phyloP scores from a whole-genome alignment of 2,113 vertebrate species.

The Eidolon helvum region DNA sequence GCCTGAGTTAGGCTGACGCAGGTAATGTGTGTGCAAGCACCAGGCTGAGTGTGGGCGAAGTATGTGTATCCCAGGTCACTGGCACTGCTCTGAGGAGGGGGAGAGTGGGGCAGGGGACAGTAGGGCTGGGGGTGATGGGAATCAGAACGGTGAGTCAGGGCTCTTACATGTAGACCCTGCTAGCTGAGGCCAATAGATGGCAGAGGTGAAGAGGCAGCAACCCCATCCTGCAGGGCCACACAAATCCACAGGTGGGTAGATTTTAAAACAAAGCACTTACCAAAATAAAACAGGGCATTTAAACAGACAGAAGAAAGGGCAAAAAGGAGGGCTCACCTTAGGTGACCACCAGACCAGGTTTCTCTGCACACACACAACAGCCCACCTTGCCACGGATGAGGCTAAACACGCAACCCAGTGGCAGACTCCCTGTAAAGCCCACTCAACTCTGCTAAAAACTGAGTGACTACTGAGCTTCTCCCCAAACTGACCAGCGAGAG shows the following conservation, averaged over 20 bases:
- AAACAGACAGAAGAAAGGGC: conserved; percentile 82
- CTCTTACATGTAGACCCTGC: neutral
- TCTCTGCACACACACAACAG: neutral
- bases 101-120: neutral
- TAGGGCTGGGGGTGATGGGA: neutral
- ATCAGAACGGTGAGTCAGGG: neutral
- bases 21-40: conserved; percentile 61
- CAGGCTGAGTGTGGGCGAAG: conserved; percentile 77
- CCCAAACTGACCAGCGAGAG: neutral
- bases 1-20: neutral
- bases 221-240: neutral
- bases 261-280: conserved; percentile 86
- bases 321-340: conserved; percentile 64
- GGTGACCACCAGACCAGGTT: neutral
- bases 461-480: conserved; percentile 58
- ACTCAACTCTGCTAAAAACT: conserved; percentile 73
- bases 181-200: neutral
- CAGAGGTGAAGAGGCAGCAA: neutral
- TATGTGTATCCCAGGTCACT: conserved; percentile 44
- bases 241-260: conserved; percentile 81
- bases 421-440: conserved; percentile 76
- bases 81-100: neutral
- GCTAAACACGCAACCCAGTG: conserved; percentile 67
- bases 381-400: neutral
- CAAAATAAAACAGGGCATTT: conserved; percentile 83